Base-by-base conservation (phyloP, 2,797 vertebrate genomes). In the Naso thynnoides region DNA sequence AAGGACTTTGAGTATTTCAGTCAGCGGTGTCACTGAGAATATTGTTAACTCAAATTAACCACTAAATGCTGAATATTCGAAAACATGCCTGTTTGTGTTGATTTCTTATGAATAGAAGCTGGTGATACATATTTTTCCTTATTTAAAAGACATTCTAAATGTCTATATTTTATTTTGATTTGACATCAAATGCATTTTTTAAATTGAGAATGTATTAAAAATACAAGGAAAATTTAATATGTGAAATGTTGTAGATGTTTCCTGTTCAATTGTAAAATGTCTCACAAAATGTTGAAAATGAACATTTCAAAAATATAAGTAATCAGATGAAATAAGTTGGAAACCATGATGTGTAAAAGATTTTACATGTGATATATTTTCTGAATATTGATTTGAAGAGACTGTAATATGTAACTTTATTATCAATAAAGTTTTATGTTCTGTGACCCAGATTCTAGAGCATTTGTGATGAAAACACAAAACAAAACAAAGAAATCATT, bases 1-100 rank as follows among this genome's bases (percentile, higher is more conserved):
- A 58, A 29, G 44, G 29, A 55, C 26, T 33, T 15, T 62, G 44
- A 76, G 62, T 49, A 62, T 70, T 74, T 79, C 18, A 73, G 3
- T 38, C 19, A 31, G n/a, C 16, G 23, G 24, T 67, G 63, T 61
- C 0, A 41, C 62, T 74, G 4, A 44, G 47, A 68, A 60, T 15
- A 18, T 19, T 52, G 8, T n/a, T n/a, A n/a, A n/a, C n/a, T n/a
- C 0, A 0, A 33, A 19, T 62, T n/a, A 8, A 1, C 38, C 18
- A 26, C 42, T 47, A 36, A 31, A 42, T 56, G 38, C 8, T 24
- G 42, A 9, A 36, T 36, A 36, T 9, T 36, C 13, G 9, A 36
- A 36, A 36, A 36, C 14, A 16, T 49, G 5, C 19, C 2, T 38
- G 6, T 55, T 49, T 56, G 18, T 19, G 6, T 36, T 29, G 0